These are phyloP conservation scores for Lucinisca nassula DNA, from an alignment of 2,888 invertebrate species.

Conservation along the genomic window DNA sequence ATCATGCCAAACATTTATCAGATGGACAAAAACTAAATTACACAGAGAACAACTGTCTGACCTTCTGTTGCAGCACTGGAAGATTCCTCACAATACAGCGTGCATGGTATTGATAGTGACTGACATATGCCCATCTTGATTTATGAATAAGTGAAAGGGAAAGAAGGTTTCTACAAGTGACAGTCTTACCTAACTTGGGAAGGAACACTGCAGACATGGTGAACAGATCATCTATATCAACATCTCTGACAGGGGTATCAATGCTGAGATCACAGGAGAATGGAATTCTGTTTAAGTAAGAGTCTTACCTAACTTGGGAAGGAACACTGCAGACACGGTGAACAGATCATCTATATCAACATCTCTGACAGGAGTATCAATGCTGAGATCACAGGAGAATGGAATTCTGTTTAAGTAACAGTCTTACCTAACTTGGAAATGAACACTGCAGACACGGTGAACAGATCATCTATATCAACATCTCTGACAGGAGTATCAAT, in stretches of 20 bases:
- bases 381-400: conserved; percentile 79
- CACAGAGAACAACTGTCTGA: no score
- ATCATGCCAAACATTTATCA: no score
- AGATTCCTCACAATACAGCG: no score
- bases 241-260: conserved; percentile 67
- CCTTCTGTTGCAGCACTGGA: no score
- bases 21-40: no score
- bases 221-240: conserved; percentile 78
- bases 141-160: no score
- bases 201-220: conserved; percentile 76
- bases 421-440: conserved; percentile 78
- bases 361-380: conserved; percentile 72
- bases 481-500: conserved; percentile 73
- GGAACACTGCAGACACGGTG: conserved; percentile 74
- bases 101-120: no score
- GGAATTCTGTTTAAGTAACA: conserved; percentile 76
- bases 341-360: conserved; percentile 78
- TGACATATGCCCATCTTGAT: no score
- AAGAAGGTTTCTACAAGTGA: no score
- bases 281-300: conserved; percentile 74
- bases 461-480: conserved; percentile 75
- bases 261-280: conserved; percentile 81
- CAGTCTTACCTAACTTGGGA: conserved; percentile 76
- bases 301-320: conserved; percentile 77
- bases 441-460: conserved; percentile 76